phyloP scores from a whole-genome alignment of 1,140 invertebrate species.

The Lasaia peninsularis region DNA sequence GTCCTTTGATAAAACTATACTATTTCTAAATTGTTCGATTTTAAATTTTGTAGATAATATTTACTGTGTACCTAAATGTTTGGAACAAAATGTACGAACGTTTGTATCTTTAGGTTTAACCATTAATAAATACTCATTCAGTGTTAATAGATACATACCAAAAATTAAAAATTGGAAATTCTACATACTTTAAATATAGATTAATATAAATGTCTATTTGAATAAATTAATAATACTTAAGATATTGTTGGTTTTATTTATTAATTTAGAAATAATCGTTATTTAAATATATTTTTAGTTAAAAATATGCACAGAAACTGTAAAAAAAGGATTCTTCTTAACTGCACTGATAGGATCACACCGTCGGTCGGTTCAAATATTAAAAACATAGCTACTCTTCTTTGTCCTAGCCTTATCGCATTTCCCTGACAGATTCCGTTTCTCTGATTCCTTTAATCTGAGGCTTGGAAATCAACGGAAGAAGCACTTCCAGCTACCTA shows the following conservation, averaged over 20 bases:
- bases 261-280: too few species aligned
- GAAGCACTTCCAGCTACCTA: too few species aligned
- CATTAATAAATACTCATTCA: conserved; percentile 59
- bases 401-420: too few species aligned
- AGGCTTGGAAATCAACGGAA: too few species aligned
- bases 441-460: too few species aligned
- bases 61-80: conserved; percentile 74
- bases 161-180: conserved; percentile 73
- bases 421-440: too few species aligned
- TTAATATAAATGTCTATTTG: conserved; percentile 74
- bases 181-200: conserved; percentile 68
- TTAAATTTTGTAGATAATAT: conserved; percentile 76
- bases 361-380: too few species aligned
- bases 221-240: conserved; percentile 71
- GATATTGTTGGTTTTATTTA: conserved; percentile 62
- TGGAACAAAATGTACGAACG: conserved; percentile 70
- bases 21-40: conserved; percentile 75
- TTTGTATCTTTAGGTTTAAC: conserved; percentile 66
- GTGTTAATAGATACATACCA: conserved; percentile 68
- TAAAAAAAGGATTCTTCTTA: too few species aligned
- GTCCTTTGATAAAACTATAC: conserved; percentile 73
- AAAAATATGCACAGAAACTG: background rate
- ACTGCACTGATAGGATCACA: too few species aligned
- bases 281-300: too few species aligned
- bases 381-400: too few species aligned